Evolutionary conservation across 1,140 invertebrate species (phyloP), one percentile per base, ranked within the genome.

Genomic region (Aphaenogaster rudis): DNA sequence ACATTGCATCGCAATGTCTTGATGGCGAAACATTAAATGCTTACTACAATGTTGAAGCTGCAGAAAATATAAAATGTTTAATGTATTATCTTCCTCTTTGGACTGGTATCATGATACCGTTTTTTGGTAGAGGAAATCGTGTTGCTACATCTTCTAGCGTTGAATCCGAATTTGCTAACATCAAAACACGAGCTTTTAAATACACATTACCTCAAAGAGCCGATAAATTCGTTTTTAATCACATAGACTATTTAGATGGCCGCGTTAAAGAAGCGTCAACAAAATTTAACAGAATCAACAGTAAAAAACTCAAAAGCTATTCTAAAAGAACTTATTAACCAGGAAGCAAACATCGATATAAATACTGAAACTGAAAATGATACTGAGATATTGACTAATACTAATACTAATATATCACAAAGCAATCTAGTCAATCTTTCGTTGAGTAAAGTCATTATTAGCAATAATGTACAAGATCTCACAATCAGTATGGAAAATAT

Each of bases 221-320:
- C 15, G 64, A 66, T 42, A 66, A 66, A 42, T 66, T 66, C 13
- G 15, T 66, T n/a, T n/a, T 66, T 42, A 1, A 3, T 21, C 42
- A 69, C 1, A 5, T 69, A 69, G 42, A 69, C 28, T 69, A 69
- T 48, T 48, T 69, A 48, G 21, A 69, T 48, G 66, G 66, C 0
- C 66, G 42, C 2, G 17, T 69, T 21, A 69, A 48, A 69, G 66
- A 69, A 69, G 66, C 42, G 21, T 69, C 66, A 48, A 5, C 42
- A 69, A n/a, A 21, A 67, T 21, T n/a, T 0, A 13, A 48, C 6
- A 0, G 42, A 42, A 5, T 13, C 11, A 7, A 3, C 15, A 11
- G 11, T 13, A 48, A 3, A 69, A 36, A 63, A 36, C 13, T 17
- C 33, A 45, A 42, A 1, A 1, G 13, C 39, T 0, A 15, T 66